phyloP scores from a whole-genome alignment of 1,140 invertebrate species.

The Eriosoma lanigerum region DNA sequence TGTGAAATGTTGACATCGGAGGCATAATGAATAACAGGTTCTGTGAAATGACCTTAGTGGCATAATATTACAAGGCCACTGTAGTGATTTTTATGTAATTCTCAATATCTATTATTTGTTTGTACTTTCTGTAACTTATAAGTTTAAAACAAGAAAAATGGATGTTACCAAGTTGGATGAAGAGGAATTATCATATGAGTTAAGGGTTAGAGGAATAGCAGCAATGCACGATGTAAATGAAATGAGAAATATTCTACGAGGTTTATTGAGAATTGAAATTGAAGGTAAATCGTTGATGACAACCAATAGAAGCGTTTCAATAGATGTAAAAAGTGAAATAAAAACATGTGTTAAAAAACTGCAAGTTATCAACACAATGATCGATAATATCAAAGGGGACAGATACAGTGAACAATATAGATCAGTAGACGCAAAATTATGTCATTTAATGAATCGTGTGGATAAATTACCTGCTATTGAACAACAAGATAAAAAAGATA shows the following conservation, averaged over 20 bases:
- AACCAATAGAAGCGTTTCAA: not conserved
- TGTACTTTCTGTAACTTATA: not conserved
- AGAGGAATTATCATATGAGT: slow-evolving; percentile 49
- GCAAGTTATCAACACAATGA: slow-evolving; percentile 25
- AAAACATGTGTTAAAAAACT: slow-evolving; percentile 37
- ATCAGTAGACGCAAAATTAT: slow-evolving; percentile 43
- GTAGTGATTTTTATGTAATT: slow-evolving; percentile 1
- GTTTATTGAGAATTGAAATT: slow-evolving; percentile 44
- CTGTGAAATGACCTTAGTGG: not conserved
- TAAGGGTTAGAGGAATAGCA: slow-evolving; percentile 40
- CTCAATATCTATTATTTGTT: not conserved
- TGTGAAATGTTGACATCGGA: not conserved
- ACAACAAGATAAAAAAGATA: slow-evolving; percentile 14
- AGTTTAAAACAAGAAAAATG: slow-evolving; percentile 38
- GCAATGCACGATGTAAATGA: not conserved
- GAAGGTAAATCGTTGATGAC: slow-evolving; percentile 10
- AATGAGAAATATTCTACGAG: slow-evolving; percentile 45
- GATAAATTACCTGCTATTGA: slow-evolving; percentile 36
- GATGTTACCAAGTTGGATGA: slow-evolving; percentile 41
- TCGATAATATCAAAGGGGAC: slow-evolving; percentile 40
- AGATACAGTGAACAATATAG: slow-evolving; percentile 46
- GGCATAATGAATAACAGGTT: not conserved
- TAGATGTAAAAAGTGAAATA: slow-evolving; percentile 35
- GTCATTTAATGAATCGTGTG: slow-evolving; percentile 50
- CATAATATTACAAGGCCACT: slow-evolving; percentile 1